Percentiles rank a stretch among this genome's conserved stretches.
Evolutionary conservation across 2,797 vertebrate species (phyloP).

Genomic region (Sebastes diploproa): DNA sequence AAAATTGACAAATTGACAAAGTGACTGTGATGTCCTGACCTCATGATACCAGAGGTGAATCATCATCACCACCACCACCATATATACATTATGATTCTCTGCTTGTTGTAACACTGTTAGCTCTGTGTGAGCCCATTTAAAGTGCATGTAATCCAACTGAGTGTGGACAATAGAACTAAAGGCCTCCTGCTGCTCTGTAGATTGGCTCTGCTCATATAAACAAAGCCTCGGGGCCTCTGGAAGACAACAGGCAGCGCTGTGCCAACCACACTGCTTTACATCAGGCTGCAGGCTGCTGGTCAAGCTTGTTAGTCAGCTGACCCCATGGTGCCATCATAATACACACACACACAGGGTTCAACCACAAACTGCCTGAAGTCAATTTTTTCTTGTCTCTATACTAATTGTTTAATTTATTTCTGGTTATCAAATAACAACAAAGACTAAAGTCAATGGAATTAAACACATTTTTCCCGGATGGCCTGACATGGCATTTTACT

Average conservation of each 20-base stretch:
- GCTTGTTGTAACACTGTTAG: neutral
- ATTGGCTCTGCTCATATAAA: slow-evolving; percentile 39
- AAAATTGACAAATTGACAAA: neutral
- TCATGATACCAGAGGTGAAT: neutral
- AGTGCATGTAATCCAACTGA: slow-evolving; percentile 21
- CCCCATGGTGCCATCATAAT: neutral
- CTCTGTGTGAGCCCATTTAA: slow-evolving; percentile 29
- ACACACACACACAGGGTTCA: neutral
- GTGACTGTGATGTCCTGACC: neutral
- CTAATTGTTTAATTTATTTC: too few species aligned
- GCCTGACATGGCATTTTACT: too few species aligned
- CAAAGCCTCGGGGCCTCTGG: slow-evolving; percentile 59
- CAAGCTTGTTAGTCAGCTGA: slow-evolving; percentile 2
- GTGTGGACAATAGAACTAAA: slow-evolving; percentile 40
- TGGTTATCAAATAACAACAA: too few species aligned
- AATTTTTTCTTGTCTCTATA: too few species aligned
- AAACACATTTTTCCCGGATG: too few species aligned
- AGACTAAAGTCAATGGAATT: too few species aligned
- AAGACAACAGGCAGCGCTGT: slow-evolving; percentile 53
- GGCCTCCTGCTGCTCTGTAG: slow-evolving; percentile 50
- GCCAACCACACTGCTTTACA: slow-evolving; percentile 3
- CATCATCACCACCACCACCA: neutral
- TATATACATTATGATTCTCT: neutral
- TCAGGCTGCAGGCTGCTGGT: neutral
- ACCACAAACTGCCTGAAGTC: neutral